Evolutionary conservation across 35 echinoderm and acorn worm species (phyloP), one percentile per base, ranked within the genome.

Genomic region (Strongylocentrotus purpuratus): DNA sequence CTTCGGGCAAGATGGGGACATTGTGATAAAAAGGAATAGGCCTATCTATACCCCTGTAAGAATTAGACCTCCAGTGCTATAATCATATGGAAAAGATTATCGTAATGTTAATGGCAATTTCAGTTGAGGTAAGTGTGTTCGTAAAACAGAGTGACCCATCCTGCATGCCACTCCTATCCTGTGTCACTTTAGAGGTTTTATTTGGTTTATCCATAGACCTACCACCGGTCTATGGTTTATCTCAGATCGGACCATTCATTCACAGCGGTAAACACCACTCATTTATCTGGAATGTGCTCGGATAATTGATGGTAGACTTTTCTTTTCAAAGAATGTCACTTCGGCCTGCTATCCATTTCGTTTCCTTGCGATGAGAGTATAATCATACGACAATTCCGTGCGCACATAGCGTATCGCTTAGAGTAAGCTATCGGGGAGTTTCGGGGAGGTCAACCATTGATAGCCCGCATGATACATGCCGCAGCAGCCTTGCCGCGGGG

Each of bases 371-470:
- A 93, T 18, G 91, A 33, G 9, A 46, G 87, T 46, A 93, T 93
- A 93, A 93, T 78, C 7, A 78, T 93, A 5, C 32, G 91, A 1
- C 31, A 46, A 50, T 22, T 93, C 47, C 48, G 4, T 58, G 91
- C 6, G 91, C 91, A 17, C 48, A 58, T 25, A 93, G 91, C 91
- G 91, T 93, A 93, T 93, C 91, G 48, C 91, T 31, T 46, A 31
- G 48, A 93, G 31, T 31, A 93, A 58, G 48, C 45, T 93, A 46
- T 48, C 91, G 91, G 91, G 91, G 91, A 93, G 46, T 93, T 93
- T 93, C 46, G 91, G 45, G 91, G 91, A 93, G 91, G 91, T 93
- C 91, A 93, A 32, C 48, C 91, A 93, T 47, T 58, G 91, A 93
- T 93, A 93, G 46, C 65, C 91, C 48, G 91, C 10, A 93, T 58